Conservation (phyloP, 2,113 vertebrate genomes). For the Oxyruncus cristatus region DNA sequence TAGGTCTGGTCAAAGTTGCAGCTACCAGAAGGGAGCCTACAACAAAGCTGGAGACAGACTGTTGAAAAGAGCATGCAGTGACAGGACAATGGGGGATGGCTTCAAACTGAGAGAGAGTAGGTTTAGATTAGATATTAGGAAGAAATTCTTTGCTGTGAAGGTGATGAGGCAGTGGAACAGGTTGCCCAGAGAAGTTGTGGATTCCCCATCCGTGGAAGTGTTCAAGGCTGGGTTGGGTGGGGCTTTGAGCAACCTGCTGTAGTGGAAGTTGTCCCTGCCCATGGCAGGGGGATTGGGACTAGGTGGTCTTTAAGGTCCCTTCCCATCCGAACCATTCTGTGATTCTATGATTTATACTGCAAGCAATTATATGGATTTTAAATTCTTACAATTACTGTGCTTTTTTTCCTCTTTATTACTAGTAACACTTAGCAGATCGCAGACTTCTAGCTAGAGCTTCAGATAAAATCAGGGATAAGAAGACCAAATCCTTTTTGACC, state of each 20-base stretch:
- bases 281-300: not conserved
- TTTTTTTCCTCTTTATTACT: not conserved
- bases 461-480: not conserved
- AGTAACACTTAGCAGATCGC: not conserved
- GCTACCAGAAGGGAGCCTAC: not conserved
- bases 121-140: not conserved
- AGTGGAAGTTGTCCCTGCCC: not conserved
- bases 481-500: not conserved
- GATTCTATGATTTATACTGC: not conserved
- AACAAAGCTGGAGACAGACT: not conserved
- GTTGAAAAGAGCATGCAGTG: not conserved
- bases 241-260: not conserved
- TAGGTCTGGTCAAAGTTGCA: not conserved
- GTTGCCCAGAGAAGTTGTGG: not conserved
- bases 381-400: not conserved
- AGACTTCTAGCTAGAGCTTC: not conserved
- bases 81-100: not conserved
- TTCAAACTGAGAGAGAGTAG: not conserved
- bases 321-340: not conserved
- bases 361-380: not conserved
- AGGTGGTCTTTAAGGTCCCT: not conserved
- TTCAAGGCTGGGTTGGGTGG: not conserved
- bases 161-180: not conserved
- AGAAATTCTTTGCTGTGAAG: not conserved
- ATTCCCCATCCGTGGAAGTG: not conserved